Evolutionary conservation across 2,888 invertebrate species (phyloP).

Genomic region (Plebejus melissa): DNA sequence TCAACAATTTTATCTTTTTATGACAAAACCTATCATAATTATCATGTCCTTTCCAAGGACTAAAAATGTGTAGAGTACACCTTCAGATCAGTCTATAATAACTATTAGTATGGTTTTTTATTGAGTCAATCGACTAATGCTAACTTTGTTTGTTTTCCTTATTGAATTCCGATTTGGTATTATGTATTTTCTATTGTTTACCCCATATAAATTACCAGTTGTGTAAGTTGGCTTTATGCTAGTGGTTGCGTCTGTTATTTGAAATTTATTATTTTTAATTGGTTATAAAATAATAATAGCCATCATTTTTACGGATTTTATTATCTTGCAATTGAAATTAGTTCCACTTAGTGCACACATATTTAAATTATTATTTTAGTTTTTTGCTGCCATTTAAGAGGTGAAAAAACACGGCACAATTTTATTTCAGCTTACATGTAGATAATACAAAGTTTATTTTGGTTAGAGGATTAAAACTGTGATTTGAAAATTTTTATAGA

Average conservation of each 20-base stretch:
- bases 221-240: background rate
- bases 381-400: too few relatives aligned
- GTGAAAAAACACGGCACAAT: too few relatives aligned
- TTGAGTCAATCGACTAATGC: background rate
- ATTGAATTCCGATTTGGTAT: background rate
- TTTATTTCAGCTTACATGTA: too few relatives aligned
- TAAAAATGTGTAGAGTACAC: background rate
- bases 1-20: too few relatives aligned
- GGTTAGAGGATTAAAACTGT: background rate
- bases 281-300: background rate
- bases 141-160: conserved; percentile 13
- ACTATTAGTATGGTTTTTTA: background rate
- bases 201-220: background rate
- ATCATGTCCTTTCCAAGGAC: background rate
- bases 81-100: background rate
- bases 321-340: background rate
- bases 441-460: background rate
- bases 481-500: conserved; percentile 26
- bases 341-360: background rate
- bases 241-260: background rate
- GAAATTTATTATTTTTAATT: background rate
- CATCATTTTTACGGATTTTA: background rate
- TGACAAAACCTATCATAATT: too few relatives aligned
- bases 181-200: background rate
- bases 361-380: too few relatives aligned